Evolutionary conservation across 2,113 vertebrate genomes (phyloP), one percentile per base, ranked within the genome.

Genomic region (Columba livia): DNA sequence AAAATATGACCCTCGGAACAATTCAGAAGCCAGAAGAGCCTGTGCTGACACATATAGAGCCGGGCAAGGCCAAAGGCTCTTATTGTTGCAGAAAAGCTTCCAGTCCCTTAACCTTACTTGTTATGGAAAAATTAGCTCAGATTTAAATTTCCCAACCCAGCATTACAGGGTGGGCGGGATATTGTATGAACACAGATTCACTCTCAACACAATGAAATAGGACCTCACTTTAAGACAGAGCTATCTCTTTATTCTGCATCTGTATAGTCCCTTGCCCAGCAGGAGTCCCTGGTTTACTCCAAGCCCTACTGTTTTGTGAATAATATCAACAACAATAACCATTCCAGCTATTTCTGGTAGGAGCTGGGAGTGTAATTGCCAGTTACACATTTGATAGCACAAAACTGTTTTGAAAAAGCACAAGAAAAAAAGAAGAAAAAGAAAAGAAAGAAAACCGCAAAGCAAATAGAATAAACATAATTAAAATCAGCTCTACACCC

Each of bases 261-360:
- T 85, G 38, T 75, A 44, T 57, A 88, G 85, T 54, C 40, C 36
- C 44, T 88, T 25, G 53, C 89, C 67, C 94, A 85, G 94, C 67
- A 51, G 81, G 91, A 85, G 67, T 79, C 75, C 60, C 48, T 38
- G 64, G 12, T 71, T 89, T 84, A 81, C 73, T 94, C 75, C 50
- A 72, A 62, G 51, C 56, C 82, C 91, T 90, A 88, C 93, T 90
- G 88, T 66, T 94, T 89, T 88, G 73, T 80, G 88, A 90, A 91
- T 91, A 94, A 90, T 83, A 93, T 95, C 90, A 88, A 94, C 88
- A 93, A 56, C 88, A 93, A 84, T 93, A 94, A 95, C 56, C 47
- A 78, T 86, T 83, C 50, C 5, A 32, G 72, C 42, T 95, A 86
- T 88, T 93, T 80, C 75, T 66, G 56, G 51, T 17, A 56, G 64